Base-by-base conservation (phyloP, 2,888 invertebrate genomes). In the Tinea semifulvella region DNA sequence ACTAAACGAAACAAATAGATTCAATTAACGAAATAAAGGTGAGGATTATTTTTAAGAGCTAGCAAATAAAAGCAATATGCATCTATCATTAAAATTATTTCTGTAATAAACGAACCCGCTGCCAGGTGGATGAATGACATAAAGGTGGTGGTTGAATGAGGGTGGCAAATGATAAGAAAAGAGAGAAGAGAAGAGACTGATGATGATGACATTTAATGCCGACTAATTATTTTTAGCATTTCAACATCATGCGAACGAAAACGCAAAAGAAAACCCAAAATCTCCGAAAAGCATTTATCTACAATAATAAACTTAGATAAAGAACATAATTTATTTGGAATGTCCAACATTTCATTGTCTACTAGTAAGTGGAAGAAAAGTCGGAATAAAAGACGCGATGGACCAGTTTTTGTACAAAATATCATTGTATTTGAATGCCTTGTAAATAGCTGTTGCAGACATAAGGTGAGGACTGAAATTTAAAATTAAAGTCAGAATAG, bases 291-390 rank as follows among this genome's bases (percentile, higher is more conserved):
- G 11, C 40, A 40, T 40, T 40, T 80, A 40, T 71, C 75, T 1
- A 80, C 79, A 1, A 74, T 80, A 48, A 58, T 80, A 1, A 63
- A 65, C 5, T 48, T 80, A 48, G 79, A 80, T 50, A 68, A 63
- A 50, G 79, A 80, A 50, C 75, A 77, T 50, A 79, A 80, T 46
- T 52, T 80, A 58, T 80, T 80, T 52, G 79, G 79, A 1, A 49
- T 80, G 14, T 76, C 77, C 2, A 70, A 71, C 50, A 68, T 76
- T 46, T 60, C 72, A 26, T 68, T 74, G 35, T 60, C 66, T 48
- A 66, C 64, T 43, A 50, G 65, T 26, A 64, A 65, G 17, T 65
- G 56, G 49, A 65, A 62, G 46, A 65, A 61, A 46, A 60, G 50
- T 31, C 59, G 60, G 25, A 72, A 68, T 44, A 63, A 69, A 1